A percentile compares a stretch with the other conserved stretches of the same genome.
Evolutionary conservation across 1,140 invertebrate species (phyloP).

Genomic region (Bilobella aurantiaca): DNA sequence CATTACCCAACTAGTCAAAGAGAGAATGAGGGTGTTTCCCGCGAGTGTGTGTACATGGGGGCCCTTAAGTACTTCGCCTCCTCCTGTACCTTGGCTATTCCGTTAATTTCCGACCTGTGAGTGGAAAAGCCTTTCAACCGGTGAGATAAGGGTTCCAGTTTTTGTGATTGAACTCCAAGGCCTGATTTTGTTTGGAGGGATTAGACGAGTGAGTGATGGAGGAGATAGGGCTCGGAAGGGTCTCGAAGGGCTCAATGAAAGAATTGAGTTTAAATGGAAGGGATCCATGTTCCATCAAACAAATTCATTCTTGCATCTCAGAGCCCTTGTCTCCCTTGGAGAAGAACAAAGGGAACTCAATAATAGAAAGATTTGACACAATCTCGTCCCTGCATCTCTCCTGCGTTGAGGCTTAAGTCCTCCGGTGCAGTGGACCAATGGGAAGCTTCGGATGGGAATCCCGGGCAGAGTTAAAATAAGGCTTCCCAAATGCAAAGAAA

Average conservation of each 20-base stretch:
- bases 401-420: not conserved
- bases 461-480: not conserved
- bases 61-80: no score
- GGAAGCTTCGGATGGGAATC: no score
- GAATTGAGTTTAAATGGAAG: not conserved
- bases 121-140: no score
- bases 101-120: no score
- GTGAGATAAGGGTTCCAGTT: not conserved
- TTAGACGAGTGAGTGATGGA: not conserved
- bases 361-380: slow-evolving; percentile 9
- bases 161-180: not conserved
- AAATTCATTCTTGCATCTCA: not conserved
- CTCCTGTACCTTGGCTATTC: no score
- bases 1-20: no score
- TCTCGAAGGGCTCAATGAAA: not conserved
- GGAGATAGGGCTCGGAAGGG: not conserved
- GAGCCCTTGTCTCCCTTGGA: not conserved
- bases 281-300: not conserved
- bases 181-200: not conserved
- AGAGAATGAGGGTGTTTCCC: no score
- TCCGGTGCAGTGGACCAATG: not conserved
- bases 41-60: no score
- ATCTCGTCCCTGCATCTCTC: not conserved
- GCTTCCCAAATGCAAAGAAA: not conserved
- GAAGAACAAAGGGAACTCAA: slow-evolving; percentile 7